A percentile compares a stretch with the other conserved stretches of the same genome.
phyloP scores from a whole-genome alignment of 2,113 vertebrate species.

The Cephalopholis sonnerati region DNA sequence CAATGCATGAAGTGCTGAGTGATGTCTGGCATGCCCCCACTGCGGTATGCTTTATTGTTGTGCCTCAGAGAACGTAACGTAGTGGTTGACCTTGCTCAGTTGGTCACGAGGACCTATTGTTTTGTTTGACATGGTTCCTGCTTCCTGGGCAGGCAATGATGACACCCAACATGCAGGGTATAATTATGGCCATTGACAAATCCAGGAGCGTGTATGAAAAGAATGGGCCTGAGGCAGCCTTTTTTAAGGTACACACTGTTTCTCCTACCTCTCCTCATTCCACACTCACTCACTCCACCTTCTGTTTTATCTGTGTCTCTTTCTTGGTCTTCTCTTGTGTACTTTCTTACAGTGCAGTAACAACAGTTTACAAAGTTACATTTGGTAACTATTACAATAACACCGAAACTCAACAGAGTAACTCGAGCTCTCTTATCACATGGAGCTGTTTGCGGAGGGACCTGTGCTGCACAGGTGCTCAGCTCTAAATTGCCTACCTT shows the following conservation, averaged over 20 bases:
- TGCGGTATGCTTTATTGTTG: slow-evolving; percentile 44
- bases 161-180: slow-evolving; percentile 99
- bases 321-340: slow-evolving; percentile 12
- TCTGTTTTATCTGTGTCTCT: slow-evolving; percentile 2
- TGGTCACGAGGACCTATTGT: slow-evolving; percentile 55
- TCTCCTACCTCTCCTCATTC: slow-evolving; percentile 47
- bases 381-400: background rate
- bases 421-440: background rate
- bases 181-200: slow-evolving; percentile 99
- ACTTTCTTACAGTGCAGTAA: background rate
- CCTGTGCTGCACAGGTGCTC: background rate
- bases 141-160: slow-evolving; percentile 95
- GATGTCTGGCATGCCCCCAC: slow-evolving; percentile 66
- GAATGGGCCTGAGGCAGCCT: slow-evolving; percentile 98
- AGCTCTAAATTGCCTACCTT: background rate
- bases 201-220: slow-evolving; percentile 97
- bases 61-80: slow-evolving; percentile 42
- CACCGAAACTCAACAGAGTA: background rate
- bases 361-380: background rate
- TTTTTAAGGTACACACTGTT: slow-evolving; percentile 96
- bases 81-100: slow-evolving; percentile 39
- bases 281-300: slow-evolving; percentile 21
- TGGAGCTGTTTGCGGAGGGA: background rate
- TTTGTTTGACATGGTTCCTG: slow-evolving; percentile 83
- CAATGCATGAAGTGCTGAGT: slow-evolving; percentile 74